Evolutionary conservation across 2,113 vertebrate species (phyloP).

Genomic region (Zeus faber): DNA sequence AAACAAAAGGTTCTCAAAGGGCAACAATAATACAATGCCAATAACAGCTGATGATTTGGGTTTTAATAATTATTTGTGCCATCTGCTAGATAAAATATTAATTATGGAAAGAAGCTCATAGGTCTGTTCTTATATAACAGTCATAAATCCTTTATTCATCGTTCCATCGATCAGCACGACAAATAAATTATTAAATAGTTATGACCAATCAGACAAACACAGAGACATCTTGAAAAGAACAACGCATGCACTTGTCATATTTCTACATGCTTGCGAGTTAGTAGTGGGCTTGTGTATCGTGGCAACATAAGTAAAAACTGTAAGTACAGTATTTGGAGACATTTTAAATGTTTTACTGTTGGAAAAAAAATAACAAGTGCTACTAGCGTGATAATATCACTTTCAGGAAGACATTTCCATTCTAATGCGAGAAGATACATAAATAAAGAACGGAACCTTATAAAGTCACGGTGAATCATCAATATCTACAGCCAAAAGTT

Average conservation of each 20-base stretch:
- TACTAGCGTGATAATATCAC: neutral
- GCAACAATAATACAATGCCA: neutral
- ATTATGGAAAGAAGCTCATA: conserved; percentile 13
- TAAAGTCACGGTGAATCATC: conserved; percentile 9
- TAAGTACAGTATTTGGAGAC: conserved; percentile 32
- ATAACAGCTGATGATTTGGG: neutral
- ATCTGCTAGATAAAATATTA: conserved; percentile 24
- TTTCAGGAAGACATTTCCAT: conserved; percentile 1
- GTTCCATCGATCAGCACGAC: conserved; percentile 27
- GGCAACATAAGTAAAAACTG: neutral
- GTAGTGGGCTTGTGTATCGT: conserved; percentile 9
- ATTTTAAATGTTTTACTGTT: conserved; percentile 26
- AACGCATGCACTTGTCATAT: conserved; percentile 52
- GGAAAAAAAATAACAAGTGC: conserved; percentile 15
- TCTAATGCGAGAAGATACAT: neutral
- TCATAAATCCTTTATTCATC: conserved; percentile 35
- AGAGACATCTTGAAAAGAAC: conserved; percentile 23
- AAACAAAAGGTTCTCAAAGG: too few relatives aligned
- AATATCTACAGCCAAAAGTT: too few relatives aligned
- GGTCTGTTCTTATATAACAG: neutral
- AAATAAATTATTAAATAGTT: conserved; percentile 50
- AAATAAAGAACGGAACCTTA: neutral
- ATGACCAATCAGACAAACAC: conserved; percentile 36
- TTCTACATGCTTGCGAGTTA: conserved; percentile 43
- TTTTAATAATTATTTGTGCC: neutral